Base-by-base conservation (phyloP, 2,888 invertebrate genomes). In the Acanthosepion pharaonis region DNA sequence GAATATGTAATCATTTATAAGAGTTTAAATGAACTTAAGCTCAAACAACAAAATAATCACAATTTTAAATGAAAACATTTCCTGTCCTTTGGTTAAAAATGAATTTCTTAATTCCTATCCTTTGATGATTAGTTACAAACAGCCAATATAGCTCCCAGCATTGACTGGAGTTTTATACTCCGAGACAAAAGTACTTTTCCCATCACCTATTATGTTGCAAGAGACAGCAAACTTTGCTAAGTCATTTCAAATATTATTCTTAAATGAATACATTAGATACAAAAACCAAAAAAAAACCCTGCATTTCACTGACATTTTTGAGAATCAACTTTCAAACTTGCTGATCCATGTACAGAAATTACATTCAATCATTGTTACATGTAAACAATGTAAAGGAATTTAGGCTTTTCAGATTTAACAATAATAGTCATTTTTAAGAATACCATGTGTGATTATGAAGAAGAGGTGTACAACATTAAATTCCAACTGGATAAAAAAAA, bases 41-140 rank as follows among this genome's bases (percentile, higher is more conserved):
- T 78, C 33, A 15, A n/a, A 78, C 33, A 78, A 78, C 78, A 78
- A 1, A n/a, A 78, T 9, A 3, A n/a, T 11, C 78, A 78, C n/a
- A 78, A n/a, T 78, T 78, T 78, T 78, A n/a, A 78, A 78, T 15
- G 78, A 78, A 78, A 78, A 78, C 78, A 78, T 78, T 78, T 78
- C 78, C 78, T 78, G 78, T 11, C 78, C 15, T n/a, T 78, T 33
- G n/a, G 78, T 33, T 78, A 78, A 78, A n/a, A n/a, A 2, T n/a
- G 78, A 78, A n/a, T 78, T 33, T 78, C 33, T n/a, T n/a, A 78
- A 78, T n/a, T 78, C 78, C 5, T 23, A 78, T 78, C 18, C 78
- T 78, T 78, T 78, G 78, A 78, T 78, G 15, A 78, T 78, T 15
- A 15, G 9, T 78, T 78, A n/a, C n/a, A 78, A 78, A 33, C 78